Percentiles rank a stretch among this genome's conserved stretches.
These are phyloP conservation scores for Geopemphigus sp. DNA, from an alignment of 1,140 invertebrate species.

Conservation along the genomic window DNA sequence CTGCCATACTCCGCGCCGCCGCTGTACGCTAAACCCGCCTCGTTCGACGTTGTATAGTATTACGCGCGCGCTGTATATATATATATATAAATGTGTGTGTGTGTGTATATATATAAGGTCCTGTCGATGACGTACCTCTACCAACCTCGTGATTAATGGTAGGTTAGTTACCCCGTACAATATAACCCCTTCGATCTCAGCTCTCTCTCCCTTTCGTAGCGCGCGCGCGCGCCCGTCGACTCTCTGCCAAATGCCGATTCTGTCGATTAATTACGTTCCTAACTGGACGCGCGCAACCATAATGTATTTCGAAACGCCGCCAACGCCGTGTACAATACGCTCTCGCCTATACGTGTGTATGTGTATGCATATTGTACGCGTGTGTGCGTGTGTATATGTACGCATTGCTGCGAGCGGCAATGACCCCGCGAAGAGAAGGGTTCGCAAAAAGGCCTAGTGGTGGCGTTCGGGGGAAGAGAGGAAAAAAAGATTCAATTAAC, in stretches of 20 bases:
- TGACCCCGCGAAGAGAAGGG: not conserved
- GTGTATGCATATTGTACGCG: too few relatives aligned
- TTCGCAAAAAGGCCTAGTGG: too few relatives aligned
- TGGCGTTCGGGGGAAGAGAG: not conserved
- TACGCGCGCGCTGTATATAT: not conserved
- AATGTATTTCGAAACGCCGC: not conserved
- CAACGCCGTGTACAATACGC: not conserved
- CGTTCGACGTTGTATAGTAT: too few relatives aligned
- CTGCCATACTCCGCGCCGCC: not conserved
- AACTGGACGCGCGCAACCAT: slow-evolving; percentile 37
- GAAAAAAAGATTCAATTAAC: slow-evolving; percentile 36
- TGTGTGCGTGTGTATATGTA: too few relatives aligned
- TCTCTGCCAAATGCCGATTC: slow-evolving; percentile 39
- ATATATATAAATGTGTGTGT: not conserved
- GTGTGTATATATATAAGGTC: too few relatives aligned
- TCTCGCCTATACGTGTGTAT: too few relatives aligned
- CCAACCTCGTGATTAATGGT: slow-evolving; percentile 36
- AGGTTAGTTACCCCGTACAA: not conserved
- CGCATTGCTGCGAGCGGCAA: not conserved
- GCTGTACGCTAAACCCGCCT: too few relatives aligned
- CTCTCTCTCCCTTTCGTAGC: too few relatives aligned
- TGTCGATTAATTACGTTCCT: slow-evolving; percentile 47
- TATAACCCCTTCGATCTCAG: not conserved
- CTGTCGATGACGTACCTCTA: slow-evolving; percentile 46
- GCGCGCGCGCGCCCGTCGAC: too few relatives aligned